These are phyloP conservation scores for Nemopilema nomurai DNA, from an alignment of 30 jellyfish, hydroid and myxozoan species.

Conservation along the genomic window DNA sequence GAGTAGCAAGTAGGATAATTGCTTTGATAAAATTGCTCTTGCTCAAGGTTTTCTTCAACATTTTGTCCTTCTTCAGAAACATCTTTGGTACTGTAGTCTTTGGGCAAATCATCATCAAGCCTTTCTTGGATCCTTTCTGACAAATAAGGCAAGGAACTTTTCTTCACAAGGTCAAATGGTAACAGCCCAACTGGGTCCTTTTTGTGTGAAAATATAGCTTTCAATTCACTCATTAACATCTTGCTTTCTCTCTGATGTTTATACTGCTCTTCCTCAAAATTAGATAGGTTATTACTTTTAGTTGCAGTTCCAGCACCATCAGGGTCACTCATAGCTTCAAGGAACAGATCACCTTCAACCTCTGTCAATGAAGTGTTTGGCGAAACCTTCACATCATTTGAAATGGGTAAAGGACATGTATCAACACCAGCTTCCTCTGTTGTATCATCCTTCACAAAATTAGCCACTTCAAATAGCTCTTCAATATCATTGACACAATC, in stretches of 20 bases:
- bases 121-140: not conserved
- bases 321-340: slow-evolving; percentile 61
- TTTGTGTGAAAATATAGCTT: slow-evolving; percentile 34
- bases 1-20: not conserved
- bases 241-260: slow-evolving; percentile 46
- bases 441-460: not conserved
- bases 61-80: not conserved
- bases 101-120: slow-evolving; percentile 1
- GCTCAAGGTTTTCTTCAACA: not conserved
- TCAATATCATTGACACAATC: slow-evolving; percentile 22
- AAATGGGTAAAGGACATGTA: not conserved
- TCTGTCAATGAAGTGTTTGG: not conserved
- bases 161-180: slow-evolving; percentile 45
- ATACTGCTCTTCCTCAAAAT: not conserved
- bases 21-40: not conserved
- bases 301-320: not conserved
- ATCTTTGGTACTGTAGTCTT: not conserved
- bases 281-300: not conserved
- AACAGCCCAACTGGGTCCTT: slow-evolving; percentile 59
- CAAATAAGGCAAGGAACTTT: not conserved
- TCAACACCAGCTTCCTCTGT: not conserved
- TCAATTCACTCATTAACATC: slow-evolving; percentile 37
- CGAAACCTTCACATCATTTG: not conserved
- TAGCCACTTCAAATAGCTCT: not conserved
- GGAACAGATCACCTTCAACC: slow-evolving; percentile 47